Base-by-base conservation (phyloP, 2,888 invertebrate species). In the Microctonus hyperodae region DNA sequence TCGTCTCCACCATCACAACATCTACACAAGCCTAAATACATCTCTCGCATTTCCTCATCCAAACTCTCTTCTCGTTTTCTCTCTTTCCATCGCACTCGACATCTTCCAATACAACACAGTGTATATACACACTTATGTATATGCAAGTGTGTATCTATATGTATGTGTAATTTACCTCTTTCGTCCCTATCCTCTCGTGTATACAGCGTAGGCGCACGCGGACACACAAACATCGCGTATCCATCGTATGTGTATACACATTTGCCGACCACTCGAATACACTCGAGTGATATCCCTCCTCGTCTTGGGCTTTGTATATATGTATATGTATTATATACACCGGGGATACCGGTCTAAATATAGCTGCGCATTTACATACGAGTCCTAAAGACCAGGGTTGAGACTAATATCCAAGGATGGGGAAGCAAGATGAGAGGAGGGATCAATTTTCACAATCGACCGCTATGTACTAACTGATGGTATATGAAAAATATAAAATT, bases 351-450 rank as follows among this genome's bases (percentile, higher is more conserved):
- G 78, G 79, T 81, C 83, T 83, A 83, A 83, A 83, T 83, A 83
- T 83, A 83, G 82, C 81, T 72, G 73, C 78, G 78, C 80, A 83
- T 82, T 83, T 82, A 81, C 83, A 83, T 83, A 78, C 79, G 78
- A 77, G 79, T 80, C 81, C 81, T 81, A 81, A 82, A 82, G 81
- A 82, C 76, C 76, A 78, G 75, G 78, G 78, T 76, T 79, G 81
- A n/a, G 79, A 81, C 82, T 82, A 81, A 83, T 81, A 80, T 79
- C 81, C 78, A 81, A 79, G 78, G 31, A 20, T 51, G 55, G 31
- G 28, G 31, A 69, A 65, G 63, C 56, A 59, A 40, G 37, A 51
- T 33, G 50, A 51, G 50, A 51, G 35, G 31, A 48, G 48, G 51
- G 63, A 67, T 67, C 67, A n/a, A 63, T 67, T 67, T 67, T 57